Evolutionary conservation across 2,888 invertebrate species (phyloP).

Genomic region (Hedya salicella): DNA sequence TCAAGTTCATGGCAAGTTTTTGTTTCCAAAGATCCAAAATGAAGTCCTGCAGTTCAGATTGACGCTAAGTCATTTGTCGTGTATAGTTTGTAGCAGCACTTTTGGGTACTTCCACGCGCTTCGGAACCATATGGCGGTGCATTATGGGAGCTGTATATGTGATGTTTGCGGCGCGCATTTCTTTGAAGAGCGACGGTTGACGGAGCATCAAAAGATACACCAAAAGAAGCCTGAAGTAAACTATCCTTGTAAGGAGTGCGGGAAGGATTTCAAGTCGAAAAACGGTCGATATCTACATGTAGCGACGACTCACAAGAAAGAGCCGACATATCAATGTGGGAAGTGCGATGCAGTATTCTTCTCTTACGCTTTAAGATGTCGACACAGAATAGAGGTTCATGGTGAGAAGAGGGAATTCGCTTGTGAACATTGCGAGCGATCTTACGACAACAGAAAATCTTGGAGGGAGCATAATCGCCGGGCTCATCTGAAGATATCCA

Average conservation of each 20-base stretch:
- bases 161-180: slow-evolving; percentile 78
- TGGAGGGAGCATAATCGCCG: slow-evolving; percentile 59
- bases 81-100: slow-evolving; percentile 57
- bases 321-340: slow-evolving; percentile 55
- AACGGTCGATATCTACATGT: slow-evolving; percentile 55
- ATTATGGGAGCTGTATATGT: slow-evolving; percentile 74
- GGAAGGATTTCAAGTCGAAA: slow-evolving; percentile 57
- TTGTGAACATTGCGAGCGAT: slow-evolving; percentile 60
- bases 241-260: slow-evolving; percentile 68
- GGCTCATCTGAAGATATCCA: slow-evolving; percentile 58
- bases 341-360: slow-evolving; percentile 56
- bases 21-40: slow-evolving; percentile 54
- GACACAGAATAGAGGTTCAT: slow-evolving; percentile 58
- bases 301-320: slow-evolving; percentile 54
- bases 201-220: slow-evolving; percentile 71
- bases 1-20: slow-evolving; percentile 53
- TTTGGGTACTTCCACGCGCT: slow-evolving; percentile 70
- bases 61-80: slow-evolving; percentile 60
- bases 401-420: slow-evolving; percentile 57
- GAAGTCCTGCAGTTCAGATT: slow-evolving; percentile 68
- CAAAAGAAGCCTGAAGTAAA: slow-evolving; percentile 64
- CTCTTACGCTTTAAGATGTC: slow-evolving; percentile 51
- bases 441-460: slow-evolving; percentile 59
- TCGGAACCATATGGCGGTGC: slow-evolving; percentile 75
- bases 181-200: slow-evolving; percentile 75